Base-by-base conservation (phyloP, 35 echinoderm and acorn worm species). In the Ptychodera flava region DNA sequence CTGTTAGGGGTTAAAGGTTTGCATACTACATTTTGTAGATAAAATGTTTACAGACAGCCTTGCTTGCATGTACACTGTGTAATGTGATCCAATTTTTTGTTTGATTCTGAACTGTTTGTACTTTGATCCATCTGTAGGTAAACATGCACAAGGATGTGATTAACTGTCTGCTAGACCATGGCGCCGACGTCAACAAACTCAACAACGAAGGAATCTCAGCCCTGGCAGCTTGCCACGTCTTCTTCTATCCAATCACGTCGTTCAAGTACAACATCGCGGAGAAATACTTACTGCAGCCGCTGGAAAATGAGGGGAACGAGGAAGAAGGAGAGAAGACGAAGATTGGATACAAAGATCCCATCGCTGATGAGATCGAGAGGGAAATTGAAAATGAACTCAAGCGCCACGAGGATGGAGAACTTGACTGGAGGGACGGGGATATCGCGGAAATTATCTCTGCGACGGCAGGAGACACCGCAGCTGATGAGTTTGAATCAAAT, bases 261-360 rank as follows among this genome's bases (percentile, higher is more conserved):
- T 97, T 97, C 92, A 81, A 94, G 38, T 97, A 94, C 82, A 97
- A 97, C 87, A 97, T 97, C 36, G 95, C 92, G 22, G 95, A 97
- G 80, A 78, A 90, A 28, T 97, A 97, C 84, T 87, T 97, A 0
- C 89, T 83, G 0, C 75, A 83, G n/a, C 92, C 92, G 1, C 79
- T 81, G 6, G 92, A 85, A 33, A 89, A 91, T 31, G 87, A 86
- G 28, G 78, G 82, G 16, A 89, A 94, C 16, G 86, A 88, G 64
- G 86, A 82, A 52, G 29, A 79, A 6, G 78, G 77, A 1, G 45
- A 64, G 45, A 64, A 64, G 22, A 64, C 6, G 22, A 6, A 6
- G 45, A 64, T 64, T 22, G 6, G 22, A 12, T 6, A 22, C 6
- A 64, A 64, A 64, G 45, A 64, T 12, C 6, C 6, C 22, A 22